These are phyloP conservation scores for Pelmatolapia mariae DNA, from an alignment of 2,113 vertebrate species.

Conservation along the genomic window DNA sequence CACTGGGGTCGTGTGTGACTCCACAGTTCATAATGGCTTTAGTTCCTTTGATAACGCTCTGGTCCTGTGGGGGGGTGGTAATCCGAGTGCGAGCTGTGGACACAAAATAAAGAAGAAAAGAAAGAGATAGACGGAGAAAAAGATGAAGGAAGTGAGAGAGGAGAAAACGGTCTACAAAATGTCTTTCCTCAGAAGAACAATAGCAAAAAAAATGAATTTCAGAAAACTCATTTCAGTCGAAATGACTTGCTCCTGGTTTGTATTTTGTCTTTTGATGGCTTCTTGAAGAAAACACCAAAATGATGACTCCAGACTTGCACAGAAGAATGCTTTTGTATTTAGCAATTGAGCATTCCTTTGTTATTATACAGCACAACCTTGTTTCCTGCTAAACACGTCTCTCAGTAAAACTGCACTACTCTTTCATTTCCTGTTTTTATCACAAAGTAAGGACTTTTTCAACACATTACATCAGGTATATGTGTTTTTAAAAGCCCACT, in stretches of 20 bases:
- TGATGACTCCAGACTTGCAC: background rate
- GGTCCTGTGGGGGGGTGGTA: slow-evolving; percentile 86
- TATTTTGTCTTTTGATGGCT: slow-evolving; percentile 26
- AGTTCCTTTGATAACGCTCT: slow-evolving; percentile 97
- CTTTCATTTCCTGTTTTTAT: background rate
- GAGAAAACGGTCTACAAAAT: background rate
- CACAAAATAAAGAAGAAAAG: background rate
- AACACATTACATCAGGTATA: background rate
- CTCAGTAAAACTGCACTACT: background rate
- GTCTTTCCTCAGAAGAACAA: background rate
- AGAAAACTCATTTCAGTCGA: slow-evolving; percentile 29
- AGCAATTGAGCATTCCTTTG: background rate
- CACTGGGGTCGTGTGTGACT: slow-evolving; percentile 89
- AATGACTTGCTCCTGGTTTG: slow-evolving; percentile 18
- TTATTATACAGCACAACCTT: background rate
- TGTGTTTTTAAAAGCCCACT: slow-evolving; percentile 36
- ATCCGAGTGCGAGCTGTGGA: slow-evolving; percentile 87
- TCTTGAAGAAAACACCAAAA: slow-evolving; percentile 1
- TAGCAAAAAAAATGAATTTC: background rate
- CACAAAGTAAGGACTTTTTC: background rate
- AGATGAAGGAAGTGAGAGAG: background rate
- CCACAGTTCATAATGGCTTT: slow-evolving; percentile 90
- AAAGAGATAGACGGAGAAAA: background rate
- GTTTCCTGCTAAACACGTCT: background rate
- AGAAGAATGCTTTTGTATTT: slow-evolving; percentile 12